Evolutionary conservation across 2,113 vertebrate species (phyloP).

Genomic region (Erpornis zantholeuca): DNA sequence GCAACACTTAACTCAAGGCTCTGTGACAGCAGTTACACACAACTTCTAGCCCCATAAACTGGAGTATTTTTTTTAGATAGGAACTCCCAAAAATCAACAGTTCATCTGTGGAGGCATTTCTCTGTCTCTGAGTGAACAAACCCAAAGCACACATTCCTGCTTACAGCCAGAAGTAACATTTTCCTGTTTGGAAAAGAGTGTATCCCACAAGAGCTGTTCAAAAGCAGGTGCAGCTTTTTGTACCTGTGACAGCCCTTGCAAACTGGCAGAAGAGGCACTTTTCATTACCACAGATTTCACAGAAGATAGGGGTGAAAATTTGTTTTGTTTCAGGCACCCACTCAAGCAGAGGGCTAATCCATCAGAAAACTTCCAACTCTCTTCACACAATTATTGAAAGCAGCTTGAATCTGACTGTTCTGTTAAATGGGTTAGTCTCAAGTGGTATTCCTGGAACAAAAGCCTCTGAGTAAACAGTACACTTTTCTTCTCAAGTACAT

Average conservation of each 20-base stretch:
- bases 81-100: background rate
- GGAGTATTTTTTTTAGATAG: background rate
- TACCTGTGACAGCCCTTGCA: background rate
- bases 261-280: background rate
- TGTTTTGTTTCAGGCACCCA: background rate
- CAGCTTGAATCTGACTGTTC: background rate
- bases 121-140: background rate
- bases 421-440: background rate
- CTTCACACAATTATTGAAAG: background rate
- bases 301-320: background rate
- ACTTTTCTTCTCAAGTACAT: background rate
- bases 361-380: background rate
- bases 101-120: background rate
- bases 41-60: background rate
- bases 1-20: background rate
- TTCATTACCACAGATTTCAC: background rate
- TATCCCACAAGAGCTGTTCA: background rate
- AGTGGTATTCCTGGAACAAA: background rate
- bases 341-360: background rate
- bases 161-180: background rate
- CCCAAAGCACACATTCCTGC: background rate
- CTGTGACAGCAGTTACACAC: background rate
- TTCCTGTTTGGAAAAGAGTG: rapidly evolving
- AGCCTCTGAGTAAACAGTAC: background rate
- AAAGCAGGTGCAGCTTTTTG: background rate